These are phyloP conservation scores for Athalia rosae DNA, from an alignment of 2,888 invertebrate species.

Conservation along the genomic window DNA sequence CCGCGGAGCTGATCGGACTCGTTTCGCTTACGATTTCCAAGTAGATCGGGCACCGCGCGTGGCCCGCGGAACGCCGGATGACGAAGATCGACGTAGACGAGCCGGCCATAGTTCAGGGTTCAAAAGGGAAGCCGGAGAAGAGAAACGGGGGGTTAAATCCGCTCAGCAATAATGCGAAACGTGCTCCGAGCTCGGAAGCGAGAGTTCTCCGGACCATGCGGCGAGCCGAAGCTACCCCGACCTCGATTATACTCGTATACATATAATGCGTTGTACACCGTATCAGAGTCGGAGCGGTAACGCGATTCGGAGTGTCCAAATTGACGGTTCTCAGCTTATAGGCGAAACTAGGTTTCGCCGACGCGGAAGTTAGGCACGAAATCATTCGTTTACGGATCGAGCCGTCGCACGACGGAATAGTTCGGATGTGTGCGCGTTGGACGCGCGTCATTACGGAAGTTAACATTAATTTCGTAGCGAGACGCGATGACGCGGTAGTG, in stretches of 20 bases:
- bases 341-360: not conserved
- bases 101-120: conserved; percentile 8
- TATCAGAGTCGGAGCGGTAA: no score
- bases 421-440: not conserved
- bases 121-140: not conserved
- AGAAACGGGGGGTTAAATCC: conserved; percentile 50
- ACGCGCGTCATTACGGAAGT: conserved; percentile 55
- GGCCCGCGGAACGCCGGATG: conserved; percentile 17
- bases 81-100: conserved; percentile 14
- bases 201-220: conserved; percentile 55
- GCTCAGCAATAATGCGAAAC: conserved; percentile 65
- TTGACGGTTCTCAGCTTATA: not conserved
- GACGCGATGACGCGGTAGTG: conserved; percentile 51
- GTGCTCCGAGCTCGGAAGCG: conserved; percentile 64
- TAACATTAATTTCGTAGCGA: conserved; percentile 65
- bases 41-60: not conserved
- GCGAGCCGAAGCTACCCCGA: conserved; percentile 16
- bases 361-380: not conserved
- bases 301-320: not conserved
- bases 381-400: not conserved
- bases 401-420: not conserved
- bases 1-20: not conserved
- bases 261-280: conserved; percentile 19
- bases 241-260: conserved; percentile 25
- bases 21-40: not conserved